These are phyloP conservation scores for Otolemur crassicaudatus DNA, from an alignment of 2,797 vertebrate species.

Conservation along the genomic window DNA sequence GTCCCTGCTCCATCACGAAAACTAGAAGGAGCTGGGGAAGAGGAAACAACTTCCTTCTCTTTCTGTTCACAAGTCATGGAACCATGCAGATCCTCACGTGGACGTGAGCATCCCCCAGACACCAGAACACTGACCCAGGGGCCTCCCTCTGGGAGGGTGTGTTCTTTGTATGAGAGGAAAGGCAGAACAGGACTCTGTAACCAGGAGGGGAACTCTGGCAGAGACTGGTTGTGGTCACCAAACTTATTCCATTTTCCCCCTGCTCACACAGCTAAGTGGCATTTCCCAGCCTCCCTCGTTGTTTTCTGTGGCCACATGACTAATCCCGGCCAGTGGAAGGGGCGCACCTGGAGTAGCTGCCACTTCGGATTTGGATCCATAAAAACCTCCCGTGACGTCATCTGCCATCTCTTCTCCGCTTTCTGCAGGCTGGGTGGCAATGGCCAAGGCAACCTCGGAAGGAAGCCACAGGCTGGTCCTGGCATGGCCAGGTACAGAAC, in stretches of 20 bases:
- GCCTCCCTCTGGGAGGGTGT: not conserved
- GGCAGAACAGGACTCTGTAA: not conserved
- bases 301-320: not conserved
- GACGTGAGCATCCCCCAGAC: not conserved
- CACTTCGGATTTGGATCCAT: not conserved
- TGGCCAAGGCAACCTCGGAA: not conserved
- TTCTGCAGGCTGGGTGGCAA: not conserved
- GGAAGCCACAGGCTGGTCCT: not conserved
- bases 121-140: not conserved
- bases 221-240: not conserved
- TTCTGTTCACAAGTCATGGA: not conserved
- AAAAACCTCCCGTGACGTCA: not conserved
- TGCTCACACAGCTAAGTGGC: not conserved
- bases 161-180: not conserved
- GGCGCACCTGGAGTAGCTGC: not conserved
- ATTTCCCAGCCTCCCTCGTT: not conserved
- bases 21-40: not conserved
- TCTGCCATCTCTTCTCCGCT: not conserved
- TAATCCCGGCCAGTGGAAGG: not conserved
- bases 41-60: not conserved
- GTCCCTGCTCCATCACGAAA: not conserved
- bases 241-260: not conserved
- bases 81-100: not conserved
- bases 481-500: rapidly evolving
- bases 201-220: not conserved